Evolutionary conservation across 2,113 vertebrate genomes (phyloP), one percentile per base, ranked within the genome.

Genomic region (Dicrurus megarhynchus): DNA sequence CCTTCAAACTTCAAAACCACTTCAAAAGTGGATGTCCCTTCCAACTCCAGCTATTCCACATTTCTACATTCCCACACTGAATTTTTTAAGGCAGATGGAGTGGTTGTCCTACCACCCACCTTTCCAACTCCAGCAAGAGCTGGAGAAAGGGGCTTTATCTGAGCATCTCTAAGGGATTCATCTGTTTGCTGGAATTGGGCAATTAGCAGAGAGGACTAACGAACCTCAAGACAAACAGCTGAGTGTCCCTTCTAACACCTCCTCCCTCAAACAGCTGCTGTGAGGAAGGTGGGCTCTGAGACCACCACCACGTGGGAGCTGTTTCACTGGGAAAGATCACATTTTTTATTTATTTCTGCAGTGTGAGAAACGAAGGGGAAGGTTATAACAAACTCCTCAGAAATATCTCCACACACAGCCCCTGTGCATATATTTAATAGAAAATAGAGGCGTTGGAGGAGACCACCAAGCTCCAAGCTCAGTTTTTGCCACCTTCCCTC

Each of bases 391-490:
- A 88, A 24, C 53, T 20, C 80, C 74, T 88, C 75, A 76, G 92
- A 70, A 95, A 69, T 59, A 55, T 67, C 88, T 90, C 42, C 47
- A n/a, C 73, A 11, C 41, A 3, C 59, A 41, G 81, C 42, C 60
- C n/a, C 10, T 0, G 2, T 37, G 15, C 26, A 7, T 0, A 2
- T 16, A 18, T 71, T 76, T 63, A 37, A 73, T 15, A 13, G 3
- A 44, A 81, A 93, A 70, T 3, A 61, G 57, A 27, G 1, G 83
- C 49, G 19, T 59, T 41, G 76, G 93, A 84, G 55, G 85, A 87
- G 96, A 87, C 64, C 86, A 96, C 90, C 84, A 94, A 74, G 39
- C 77, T 93, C 88, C 57, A 52, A 76, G 87, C 64, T 59, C 8
- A 13, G 11, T 59, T 93, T 80, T 81, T 92, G 90, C 94, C 88